phyloP scores from a whole-genome alignment of 2,888 invertebrate genomes.

The Tridacna crocea region DNA sequence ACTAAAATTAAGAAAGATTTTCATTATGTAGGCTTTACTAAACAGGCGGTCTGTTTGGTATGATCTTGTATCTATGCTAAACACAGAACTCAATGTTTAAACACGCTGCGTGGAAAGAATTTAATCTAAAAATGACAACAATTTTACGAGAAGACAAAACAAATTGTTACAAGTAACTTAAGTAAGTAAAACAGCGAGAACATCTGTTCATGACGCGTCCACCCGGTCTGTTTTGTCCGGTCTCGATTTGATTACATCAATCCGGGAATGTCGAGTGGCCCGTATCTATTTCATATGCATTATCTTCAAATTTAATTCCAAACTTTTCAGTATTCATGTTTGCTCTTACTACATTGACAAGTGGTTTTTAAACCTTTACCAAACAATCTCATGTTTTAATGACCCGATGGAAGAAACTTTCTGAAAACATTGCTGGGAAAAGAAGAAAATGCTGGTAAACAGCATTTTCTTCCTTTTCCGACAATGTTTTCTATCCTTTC shows the following conservation, averaged over 20 bases:
- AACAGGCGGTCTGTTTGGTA: too few relatives aligned
- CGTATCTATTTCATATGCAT: constrained; percentile 17
- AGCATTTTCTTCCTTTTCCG: background rate
- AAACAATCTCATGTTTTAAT: background rate
- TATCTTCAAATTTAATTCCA: constrained; percentile 12
- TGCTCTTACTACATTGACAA: background rate
- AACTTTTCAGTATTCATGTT: constrained; percentile 10
- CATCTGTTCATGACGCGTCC: background rate
- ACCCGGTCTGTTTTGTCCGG: constrained; percentile 10
- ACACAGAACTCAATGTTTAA: too few relatives aligned
- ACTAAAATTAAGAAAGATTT: too few relatives aligned
- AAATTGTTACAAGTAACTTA: too few relatives aligned
- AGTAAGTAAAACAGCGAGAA: too few relatives aligned
- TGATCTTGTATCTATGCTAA: too few relatives aligned
- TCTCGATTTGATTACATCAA: constrained; percentile 13
- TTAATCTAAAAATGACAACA: too few relatives aligned
- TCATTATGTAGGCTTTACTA: too few relatives aligned
- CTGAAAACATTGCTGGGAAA: background rate
- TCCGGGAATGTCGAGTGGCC: constrained; percentile 10
- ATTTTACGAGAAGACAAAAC: too few relatives aligned
- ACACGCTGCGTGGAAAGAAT: too few relatives aligned
- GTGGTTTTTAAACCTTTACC: background rate
- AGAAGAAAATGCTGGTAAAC: background rate
- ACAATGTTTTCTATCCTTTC: background rate
- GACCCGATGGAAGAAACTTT: background rate